Percentiles rank a stretch among this genome's conserved stretches.
Conservation (phyloP, 2,113 vertebrate species). For the Symphodus melops region DNA sequence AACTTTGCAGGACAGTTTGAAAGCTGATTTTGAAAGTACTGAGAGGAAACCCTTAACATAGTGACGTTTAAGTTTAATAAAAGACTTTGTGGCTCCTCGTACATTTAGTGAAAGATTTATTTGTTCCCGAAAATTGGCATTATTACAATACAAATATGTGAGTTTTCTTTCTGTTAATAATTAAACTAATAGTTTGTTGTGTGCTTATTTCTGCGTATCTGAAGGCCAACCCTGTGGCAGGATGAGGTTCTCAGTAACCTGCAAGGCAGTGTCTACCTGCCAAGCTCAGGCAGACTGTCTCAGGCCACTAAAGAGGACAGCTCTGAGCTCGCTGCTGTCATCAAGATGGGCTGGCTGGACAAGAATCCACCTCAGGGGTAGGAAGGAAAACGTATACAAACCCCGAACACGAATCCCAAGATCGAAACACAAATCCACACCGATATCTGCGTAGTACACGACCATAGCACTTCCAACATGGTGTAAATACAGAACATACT, state of each 20-base stretch:
- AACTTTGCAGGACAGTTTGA: not conserved
- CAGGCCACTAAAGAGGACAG: slow-evolving; percentile 42
- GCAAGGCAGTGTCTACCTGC: slow-evolving; percentile 71
- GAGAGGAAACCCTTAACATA: not conserved
- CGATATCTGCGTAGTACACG: no score
- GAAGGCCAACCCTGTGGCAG: slow-evolving; percentile 68
- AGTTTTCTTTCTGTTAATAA: not conserved
- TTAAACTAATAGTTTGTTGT: not conserved
- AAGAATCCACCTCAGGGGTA: slow-evolving; percentile 96
- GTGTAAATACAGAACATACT: not conserved
- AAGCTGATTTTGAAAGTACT: not conserved
- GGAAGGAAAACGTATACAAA: slow-evolving; percentile 1
- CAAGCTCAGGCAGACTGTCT: slow-evolving; percentile 31
- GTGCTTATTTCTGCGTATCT: slow-evolving; percentile 13
- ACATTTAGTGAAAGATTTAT: not conserved
- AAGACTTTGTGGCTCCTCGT: not conserved
- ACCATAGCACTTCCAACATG: not conserved
- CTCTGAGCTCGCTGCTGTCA: slow-evolving; percentile 69
- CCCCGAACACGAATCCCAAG: not conserved
- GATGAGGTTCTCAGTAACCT: slow-evolving; percentile 49
- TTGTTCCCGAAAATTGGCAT: not conserved
- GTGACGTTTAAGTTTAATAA: not conserved
- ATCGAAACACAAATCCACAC: not conserved
- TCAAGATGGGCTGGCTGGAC: slow-evolving; percentile 93
- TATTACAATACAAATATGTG: not conserved